Percentiles rank a stretch among this genome's conserved stretches.
Conservation (phyloP, 35 echinoderm and acorn worm genomes). For the Ptychodera flava region DNA sequence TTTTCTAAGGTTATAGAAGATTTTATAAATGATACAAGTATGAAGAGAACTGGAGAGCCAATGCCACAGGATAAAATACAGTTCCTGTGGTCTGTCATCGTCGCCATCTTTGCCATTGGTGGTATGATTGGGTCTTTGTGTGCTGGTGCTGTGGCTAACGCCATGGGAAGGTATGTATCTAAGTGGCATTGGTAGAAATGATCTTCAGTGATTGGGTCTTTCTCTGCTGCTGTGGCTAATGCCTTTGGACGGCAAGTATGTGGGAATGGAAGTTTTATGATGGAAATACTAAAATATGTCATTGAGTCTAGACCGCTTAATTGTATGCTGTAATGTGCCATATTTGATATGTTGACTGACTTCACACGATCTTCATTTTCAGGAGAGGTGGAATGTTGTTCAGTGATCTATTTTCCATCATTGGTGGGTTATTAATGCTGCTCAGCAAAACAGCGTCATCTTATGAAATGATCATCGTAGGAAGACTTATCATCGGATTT, state of each 20-base stretch:
- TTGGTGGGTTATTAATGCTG: slow-evolving; percentile 49
- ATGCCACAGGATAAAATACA: slow-evolving; percentile 31
- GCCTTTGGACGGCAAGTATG: too few relatives aligned
- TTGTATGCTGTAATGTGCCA: too few relatives aligned
- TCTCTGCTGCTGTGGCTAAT: too few relatives aligned
- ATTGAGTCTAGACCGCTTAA: too few relatives aligned
- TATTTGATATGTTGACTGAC: too few relatives aligned
- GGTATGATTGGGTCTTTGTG: slow-evolving; percentile 73
- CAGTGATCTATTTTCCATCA: slow-evolving; percentile 57
- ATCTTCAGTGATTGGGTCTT: too few relatives aligned
- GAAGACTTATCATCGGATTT: slow-evolving; percentile 55
- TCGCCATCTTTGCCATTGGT: slow-evolving; percentile 91
- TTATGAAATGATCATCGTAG: slow-evolving; percentile 88
- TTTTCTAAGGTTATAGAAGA: slow-evolving; percentile 59
- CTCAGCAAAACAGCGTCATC: slow-evolving; percentile 68
- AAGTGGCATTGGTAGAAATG: too few relatives aligned
- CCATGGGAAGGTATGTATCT: slow-evolving; percentile 56
- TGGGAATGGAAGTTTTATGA: too few relatives aligned
- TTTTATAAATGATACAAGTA: slow-evolving; percentile 71
- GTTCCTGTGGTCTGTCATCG: slow-evolving; percentile 66
- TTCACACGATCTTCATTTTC: too few relatives aligned
- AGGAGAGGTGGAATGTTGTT: slow-evolving; percentile 71
- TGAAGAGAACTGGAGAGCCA: slow-evolving; percentile 16
- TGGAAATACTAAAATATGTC: too few relatives aligned
- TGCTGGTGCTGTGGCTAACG: slow-evolving; percentile 63